phyloP scores from a whole-genome alignment of 2,888 invertebrate genomes.

The Tridacna gigas region DNA sequence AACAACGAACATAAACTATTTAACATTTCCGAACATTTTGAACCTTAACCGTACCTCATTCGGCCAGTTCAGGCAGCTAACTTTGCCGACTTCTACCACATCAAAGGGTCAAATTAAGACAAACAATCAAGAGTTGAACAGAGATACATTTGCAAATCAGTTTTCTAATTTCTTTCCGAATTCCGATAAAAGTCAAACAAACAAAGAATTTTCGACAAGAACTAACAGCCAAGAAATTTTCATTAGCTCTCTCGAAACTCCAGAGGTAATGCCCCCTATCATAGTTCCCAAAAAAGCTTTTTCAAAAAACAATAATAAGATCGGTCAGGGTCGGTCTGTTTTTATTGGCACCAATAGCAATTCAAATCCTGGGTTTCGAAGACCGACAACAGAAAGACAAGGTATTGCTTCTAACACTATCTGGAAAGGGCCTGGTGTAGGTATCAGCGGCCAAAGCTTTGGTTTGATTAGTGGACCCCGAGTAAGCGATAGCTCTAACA shows the following conservation, averaged over 20 bases:
- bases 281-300: background rate
- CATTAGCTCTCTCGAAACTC: background rate
- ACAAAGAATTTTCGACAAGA: background rate
- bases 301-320: background rate
- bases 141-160: background rate
- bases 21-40: background rate
- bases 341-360: background rate
- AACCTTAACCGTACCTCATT: background rate
- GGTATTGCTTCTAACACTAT: slow-evolving; percentile 16
- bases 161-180: background rate
- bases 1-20: background rate
- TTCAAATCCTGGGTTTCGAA: background rate
- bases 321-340: background rate
- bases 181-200: background rate
- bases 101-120: background rate
- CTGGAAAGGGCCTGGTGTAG: slow-evolving; percentile 22
- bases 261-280: slow-evolving; percentile 29
- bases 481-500: too few relatives aligned
- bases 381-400: background rate
- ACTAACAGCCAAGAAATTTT: background rate
- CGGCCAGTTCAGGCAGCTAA: background rate
- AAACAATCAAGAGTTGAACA: background rate
- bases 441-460: background rate
- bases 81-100: background rate
- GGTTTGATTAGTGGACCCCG: background rate